Conservation (phyloP, 2,113 vertebrate genomes). For the Macquaria ambigua region DNA sequence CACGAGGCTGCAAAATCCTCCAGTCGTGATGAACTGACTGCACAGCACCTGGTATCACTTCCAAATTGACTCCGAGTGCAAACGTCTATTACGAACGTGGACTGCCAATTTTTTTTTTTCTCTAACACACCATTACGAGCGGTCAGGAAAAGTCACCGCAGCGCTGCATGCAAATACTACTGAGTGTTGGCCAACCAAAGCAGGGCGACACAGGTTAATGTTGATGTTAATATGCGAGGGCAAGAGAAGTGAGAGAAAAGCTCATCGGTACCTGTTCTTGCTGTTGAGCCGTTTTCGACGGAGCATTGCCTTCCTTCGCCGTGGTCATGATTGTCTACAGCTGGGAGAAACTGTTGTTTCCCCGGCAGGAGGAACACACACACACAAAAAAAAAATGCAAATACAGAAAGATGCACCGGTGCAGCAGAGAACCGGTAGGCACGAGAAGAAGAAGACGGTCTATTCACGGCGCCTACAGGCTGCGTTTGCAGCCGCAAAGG, state of each 20-base stretch:
- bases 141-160: conserved; percentile 42
- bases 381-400: conserved; percentile 18
- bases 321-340: conserved; percentile 91
- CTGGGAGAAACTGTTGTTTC: conserved; percentile 64
- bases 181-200: background rate
- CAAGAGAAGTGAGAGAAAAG: conserved; percentile 1
- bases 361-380: conserved; percentile 31
- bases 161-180: conserved; percentile 8
- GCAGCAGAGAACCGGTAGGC: conserved; percentile 16
- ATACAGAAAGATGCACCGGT: conserved; percentile 30
- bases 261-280: conserved; percentile 92
- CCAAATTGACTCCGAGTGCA: background rate
- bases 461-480: conserved; percentile 26
- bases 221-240: background rate
- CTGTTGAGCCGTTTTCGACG: conserved; percentile 90
- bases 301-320: conserved; percentile 90
- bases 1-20: background rate
- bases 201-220: conserved; percentile 21
- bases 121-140: background rate
- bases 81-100: background rate
- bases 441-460: background rate
- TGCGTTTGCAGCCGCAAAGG: conserved; percentile 54
- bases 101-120: background rate
- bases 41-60: background rate
- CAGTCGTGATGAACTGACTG: conserved; percentile 6